Base-by-base conservation (phyloP, 2,797 vertebrate species). In the Microctenopoma steveboyesi region DNA sequence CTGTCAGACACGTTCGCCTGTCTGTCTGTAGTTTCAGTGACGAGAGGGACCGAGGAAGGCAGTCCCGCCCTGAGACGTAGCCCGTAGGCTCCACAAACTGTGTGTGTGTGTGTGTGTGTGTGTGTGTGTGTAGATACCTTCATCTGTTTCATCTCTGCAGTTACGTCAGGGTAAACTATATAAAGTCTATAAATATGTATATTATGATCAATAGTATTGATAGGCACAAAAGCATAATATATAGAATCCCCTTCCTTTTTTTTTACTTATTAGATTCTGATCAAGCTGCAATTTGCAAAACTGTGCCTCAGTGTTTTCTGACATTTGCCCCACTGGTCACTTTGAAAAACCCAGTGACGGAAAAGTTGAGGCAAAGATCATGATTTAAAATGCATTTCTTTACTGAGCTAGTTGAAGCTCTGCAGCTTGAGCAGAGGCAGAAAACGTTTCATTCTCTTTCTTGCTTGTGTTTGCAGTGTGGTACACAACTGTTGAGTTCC, bases 391-490 rank as follows among this genome's bases (percentile, higher is more conserved):
- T 14, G 52, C 14, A n/a, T 62, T 66, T 53, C 16, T 40, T 67
- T 50, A 56, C 11, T 30, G 5, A 62, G 33, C 10, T 62, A 5
- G 62, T 63, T 67, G 35, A 43, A 45, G 47, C 52, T 73, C 78
- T 80, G 83, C 80, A 69, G 74, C 84, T 81, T 85, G 64, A 84
- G 66, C 69, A 25, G 76, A 83, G 64, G 56, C 14, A 56, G 75
- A 48, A 40, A 56, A 16, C 54, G 35, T 49, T 74, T 33, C 68
- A 53, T 25, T 56, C 78, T 82, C 60, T 87, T 86, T 82, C 83
- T 80, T 54, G 89, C 72, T 90, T 89, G 89, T 91, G 90, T 90
- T 92, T 93, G 92, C 92, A 81, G 92, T 93, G 91, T 88, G 85
- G 85, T 88, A 74, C 79, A 72, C 69, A 85, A 68, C 73, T 76